These are phyloP conservation scores for Mus caroli DNA, from an alignment of 2,797 vertebrate species.

Conservation along the genomic window DNA sequence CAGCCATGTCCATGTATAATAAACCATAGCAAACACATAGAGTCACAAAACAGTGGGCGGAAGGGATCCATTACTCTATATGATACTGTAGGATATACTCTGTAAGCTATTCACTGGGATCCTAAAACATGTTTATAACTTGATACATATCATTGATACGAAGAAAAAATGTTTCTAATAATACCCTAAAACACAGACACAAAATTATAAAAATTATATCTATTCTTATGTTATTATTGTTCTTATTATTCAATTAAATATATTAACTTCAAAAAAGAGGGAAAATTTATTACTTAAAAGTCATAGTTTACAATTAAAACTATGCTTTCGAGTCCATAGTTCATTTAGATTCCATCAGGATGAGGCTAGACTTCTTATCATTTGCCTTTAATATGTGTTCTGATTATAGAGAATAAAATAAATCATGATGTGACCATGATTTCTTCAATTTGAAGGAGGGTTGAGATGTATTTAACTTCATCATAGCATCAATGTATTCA, in stretches of 20 bases:
- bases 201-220: too few relatives aligned
- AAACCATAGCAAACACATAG: not conserved
- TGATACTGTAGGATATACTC: not conserved
- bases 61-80: not conserved
- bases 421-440: not conserved
- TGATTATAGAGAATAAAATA: not conserved
- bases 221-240: too few relatives aligned
- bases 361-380: not conserved
- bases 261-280: not conserved
- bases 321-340: not conserved
- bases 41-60: not conserved
- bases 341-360: not conserved
- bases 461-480: not conserved
- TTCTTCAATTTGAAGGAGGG: not conserved
- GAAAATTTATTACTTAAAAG: not conserved
- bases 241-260: too few relatives aligned
- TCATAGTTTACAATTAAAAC: not conserved
- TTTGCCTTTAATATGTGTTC: not conserved
- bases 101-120: not conserved
- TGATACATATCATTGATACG: not conserved
- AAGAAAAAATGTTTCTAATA: too few relatives aligned
- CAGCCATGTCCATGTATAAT: not conserved
- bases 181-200: too few relatives aligned
- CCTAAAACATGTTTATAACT: not conserved
- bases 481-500: not conserved